A percentile compares a stretch with the other conserved stretches of the same genome.
Evolutionary conservation across 2,888 invertebrate species (phyloP).

Genomic region (Protophormia terraenovae): DNA sequence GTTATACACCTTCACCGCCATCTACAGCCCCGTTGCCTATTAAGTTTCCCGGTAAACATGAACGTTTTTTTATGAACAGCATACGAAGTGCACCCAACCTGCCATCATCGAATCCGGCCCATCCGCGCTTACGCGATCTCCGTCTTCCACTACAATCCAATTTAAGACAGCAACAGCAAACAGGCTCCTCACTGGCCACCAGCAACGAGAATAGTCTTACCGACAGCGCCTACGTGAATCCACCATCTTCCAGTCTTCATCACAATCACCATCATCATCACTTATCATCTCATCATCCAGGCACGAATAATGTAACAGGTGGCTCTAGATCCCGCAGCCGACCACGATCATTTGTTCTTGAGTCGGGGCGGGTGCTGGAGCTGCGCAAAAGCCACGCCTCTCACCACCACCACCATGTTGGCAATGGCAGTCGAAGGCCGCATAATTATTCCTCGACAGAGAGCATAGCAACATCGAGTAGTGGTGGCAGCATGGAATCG

Average conservation of each 20-base stretch:
- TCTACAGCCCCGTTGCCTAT: conserved; percentile 92
- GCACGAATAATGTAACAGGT: conserved; percentile 81
- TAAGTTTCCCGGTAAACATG: conserved; percentile 88
- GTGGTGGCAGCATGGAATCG: conserved; percentile 94
- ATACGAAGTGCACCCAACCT: conserved; percentile 91
- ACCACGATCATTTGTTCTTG: conserved; percentile 84
- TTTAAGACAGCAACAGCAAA: conserved; percentile 79
- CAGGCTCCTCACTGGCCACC: conserved; percentile 71
- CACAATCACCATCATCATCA: conserved; percentile 78
- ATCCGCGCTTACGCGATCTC: conserved; percentile 87
- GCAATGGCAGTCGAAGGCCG: conserved; percentile 77
- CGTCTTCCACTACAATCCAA: conserved; percentile 88
- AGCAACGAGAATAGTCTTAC: conserved; percentile 79
- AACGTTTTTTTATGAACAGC: conserved; percentile 86
- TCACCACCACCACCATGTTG: conserved; percentile 80
- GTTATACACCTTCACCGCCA: conserved; percentile 91
- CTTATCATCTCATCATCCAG: conserved; percentile 78
- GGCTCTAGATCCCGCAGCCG: conserved; percentile 83
- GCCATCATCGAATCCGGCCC: conserved; percentile 86
- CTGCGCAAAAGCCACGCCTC: conserved; percentile 84
- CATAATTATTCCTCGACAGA: conserved; percentile 86
- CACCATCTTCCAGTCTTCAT: conserved; percentile 72
- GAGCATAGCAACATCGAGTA: conserved; percentile 93
- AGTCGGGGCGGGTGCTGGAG: conserved; percentile 88
- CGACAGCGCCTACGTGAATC: conserved; percentile 79